Conservation (phyloP, 2,888 invertebrate species). For the Pantelozetes paolii region DNA sequence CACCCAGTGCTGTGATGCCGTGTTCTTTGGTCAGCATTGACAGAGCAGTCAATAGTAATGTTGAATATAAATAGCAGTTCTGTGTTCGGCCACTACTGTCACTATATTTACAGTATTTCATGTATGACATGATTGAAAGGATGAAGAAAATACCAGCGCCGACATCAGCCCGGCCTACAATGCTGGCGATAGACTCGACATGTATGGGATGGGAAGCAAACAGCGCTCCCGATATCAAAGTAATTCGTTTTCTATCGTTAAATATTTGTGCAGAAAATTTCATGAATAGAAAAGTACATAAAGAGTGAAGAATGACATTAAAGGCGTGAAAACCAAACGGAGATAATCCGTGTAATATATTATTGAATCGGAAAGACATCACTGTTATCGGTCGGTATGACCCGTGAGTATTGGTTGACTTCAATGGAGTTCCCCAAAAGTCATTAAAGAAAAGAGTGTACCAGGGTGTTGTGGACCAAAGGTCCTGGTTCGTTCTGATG, state of each 20-base stretch:
- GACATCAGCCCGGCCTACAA: conserved; percentile 91
- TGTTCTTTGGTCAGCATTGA: conserved; percentile 93
- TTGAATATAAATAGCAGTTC: conserved; percentile 59
- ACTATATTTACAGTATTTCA: conserved; percentile 60
- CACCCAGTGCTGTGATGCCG: conserved; percentile 81
- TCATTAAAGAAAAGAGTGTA: conserved; percentile 79
- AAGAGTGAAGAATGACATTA: conserved; percentile 78
- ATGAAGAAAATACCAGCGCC: conserved; percentile 86
- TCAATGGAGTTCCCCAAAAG: conserved; percentile 95
- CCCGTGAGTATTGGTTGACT: conserved; percentile 89
- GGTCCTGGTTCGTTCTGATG: conserved; percentile 87
- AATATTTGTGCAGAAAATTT: conserved; percentile 63
- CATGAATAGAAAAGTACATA: conserved; percentile 77
- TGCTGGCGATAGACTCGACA: conserved; percentile 91
- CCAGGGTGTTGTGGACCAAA: conserved; percentile 77
- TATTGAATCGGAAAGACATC: conserved; percentile 77
- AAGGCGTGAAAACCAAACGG: conserved; percentile 80
- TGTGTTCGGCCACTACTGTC: conserved; percentile 38
- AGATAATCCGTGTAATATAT: conserved; percentile 64
- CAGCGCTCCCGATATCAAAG: conserved; percentile 68
- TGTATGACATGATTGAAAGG: conserved; percentile 77
- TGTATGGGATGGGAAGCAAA: conserved; percentile 95
- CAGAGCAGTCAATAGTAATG: conserved; percentile 66
- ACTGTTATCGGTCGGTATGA: conserved; percentile 91
- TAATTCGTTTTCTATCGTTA: conserved; percentile 48